These are phyloP conservation scores for Chaetoderma sp. DNA, from an alignment of 2,888 invertebrate species.

Conservation along the genomic window DNA sequence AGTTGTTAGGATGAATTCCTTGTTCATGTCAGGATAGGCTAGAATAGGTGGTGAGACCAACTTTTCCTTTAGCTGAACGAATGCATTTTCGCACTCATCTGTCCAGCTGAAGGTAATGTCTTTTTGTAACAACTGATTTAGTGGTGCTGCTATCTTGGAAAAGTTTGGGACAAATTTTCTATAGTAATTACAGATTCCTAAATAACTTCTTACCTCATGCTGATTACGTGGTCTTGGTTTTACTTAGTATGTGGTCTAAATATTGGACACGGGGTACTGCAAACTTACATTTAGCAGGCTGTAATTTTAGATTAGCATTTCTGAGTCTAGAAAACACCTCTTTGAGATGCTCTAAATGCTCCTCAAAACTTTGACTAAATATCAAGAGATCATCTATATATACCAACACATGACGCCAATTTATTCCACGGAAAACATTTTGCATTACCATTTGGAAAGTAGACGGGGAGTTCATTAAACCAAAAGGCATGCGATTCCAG, in stretches of 20 bases:
- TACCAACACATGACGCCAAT: no score
- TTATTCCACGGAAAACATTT: no score
- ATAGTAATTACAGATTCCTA: conserved; percentile 52
- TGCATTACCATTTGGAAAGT: no score
- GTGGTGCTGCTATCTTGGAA: conserved; percentile 42
- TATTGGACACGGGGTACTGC: background rate
- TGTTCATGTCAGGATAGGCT: conserved; percentile 15
- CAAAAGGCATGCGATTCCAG: no score
- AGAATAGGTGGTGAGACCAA: conserved; percentile 23
- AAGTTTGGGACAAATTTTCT: conserved; percentile 54
- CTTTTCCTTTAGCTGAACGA: conserved; percentile 44
- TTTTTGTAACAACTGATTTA: conserved; percentile 49
- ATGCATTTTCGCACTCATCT: conserved; percentile 43
- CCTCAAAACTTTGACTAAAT: no score
- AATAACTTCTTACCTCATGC: background rate
- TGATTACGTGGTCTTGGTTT: background rate
- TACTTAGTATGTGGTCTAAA: conserved; percentile 3
- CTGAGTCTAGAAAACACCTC: background rate
- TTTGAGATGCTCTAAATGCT: no score
- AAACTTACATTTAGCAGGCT: conserved; percentile 9
- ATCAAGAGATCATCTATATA: no score
- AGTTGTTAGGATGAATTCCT: conserved; percentile 28
- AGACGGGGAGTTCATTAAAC: no score
- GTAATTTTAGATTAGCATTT: background rate
- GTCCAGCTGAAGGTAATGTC: conserved; percentile 44